phyloP scores from a whole-genome alignment of 2,113 vertebrate genomes.

The Pampusana beccarii region DNA sequence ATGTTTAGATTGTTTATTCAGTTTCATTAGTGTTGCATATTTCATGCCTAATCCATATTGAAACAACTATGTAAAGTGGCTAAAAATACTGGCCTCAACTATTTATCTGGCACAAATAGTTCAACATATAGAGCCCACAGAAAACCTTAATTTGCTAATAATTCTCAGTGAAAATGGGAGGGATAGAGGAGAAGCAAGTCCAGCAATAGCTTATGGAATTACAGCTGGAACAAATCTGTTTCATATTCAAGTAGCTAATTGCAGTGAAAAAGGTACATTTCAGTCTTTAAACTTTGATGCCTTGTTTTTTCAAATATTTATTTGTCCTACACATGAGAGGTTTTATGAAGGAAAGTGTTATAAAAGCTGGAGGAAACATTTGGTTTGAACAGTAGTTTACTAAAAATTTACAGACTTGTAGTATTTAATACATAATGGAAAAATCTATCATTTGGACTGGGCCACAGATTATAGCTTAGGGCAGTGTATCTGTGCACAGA shows the following conservation, averaged over 20 bases:
- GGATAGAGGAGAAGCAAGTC: background rate
- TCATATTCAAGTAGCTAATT: conserved; percentile 73
- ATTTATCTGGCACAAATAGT: conserved; percentile 9
- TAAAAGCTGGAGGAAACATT: conserved; percentile 78
- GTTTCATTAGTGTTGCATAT: background rate
- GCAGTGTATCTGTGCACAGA: conserved; percentile 96
- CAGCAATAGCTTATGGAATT: conserved; percentile 69
- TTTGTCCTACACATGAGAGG: conserved; percentile 54
- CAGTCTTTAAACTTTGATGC: conserved; percentile 66
- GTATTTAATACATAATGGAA: conserved; percentile 99
- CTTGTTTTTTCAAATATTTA: conserved; percentile 77
- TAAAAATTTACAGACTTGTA: conserved; percentile 97
- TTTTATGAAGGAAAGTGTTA: conserved; percentile 65
- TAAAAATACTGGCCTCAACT: background rate
- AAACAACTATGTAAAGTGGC: background rate
- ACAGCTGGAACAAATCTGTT: conserved; percentile 66
- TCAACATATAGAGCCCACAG: background rate
- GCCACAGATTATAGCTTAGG: conserved; percentile 98
- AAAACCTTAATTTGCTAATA: conserved; percentile 46
- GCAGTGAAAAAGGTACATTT: conserved; percentile 63
- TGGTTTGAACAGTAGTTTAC: conserved; percentile 81
- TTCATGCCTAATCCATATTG: background rate
- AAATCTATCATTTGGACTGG: conserved; percentile 93
- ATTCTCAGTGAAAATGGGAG: conserved; percentile 50
- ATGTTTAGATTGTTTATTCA: conserved; percentile 34